Evolutionary conservation across 2,888 invertebrate genomes (phyloP), one percentile per base, ranked within the genome.

Genomic region (Drosophila peninsularis): DNA sequence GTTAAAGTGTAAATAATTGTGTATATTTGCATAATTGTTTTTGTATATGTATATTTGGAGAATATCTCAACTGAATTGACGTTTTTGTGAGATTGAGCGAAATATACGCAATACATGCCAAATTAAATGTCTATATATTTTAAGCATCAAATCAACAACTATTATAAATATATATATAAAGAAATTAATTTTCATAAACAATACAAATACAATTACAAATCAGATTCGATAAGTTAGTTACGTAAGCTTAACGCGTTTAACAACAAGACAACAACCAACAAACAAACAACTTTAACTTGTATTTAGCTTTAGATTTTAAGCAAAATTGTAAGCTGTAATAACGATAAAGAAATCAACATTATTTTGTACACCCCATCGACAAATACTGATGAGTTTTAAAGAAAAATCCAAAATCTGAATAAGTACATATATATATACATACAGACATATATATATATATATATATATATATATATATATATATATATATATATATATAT

Each of bases 51-150:
- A 49, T 52, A 61, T 47, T 47, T 67, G 50, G 55, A 37, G 61
- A 55, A 52, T 21, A 63, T 68, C 71, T 75, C 78, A 71, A 82
- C 78, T 73, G 50, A 85, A 72, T 67, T 68, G 68, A 63, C 47
- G 27, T 61, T 61, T 27, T 10, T 64, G 61, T 78, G 69, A 76
- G 62, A 77, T 71, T 70, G 74, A 78, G 71, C 52, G 44, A 73
- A 71, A 66, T 74, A 81, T 75, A 79, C 88, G 88, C 81, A 88
- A 85, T 88, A 88, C 77, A 85, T 85, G 85, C 85, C 85, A 85
- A 85, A 85, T 85, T 88, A 79, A 81, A 75, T 83, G 80, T 83
- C 78, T 83, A 87, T 56, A 67, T 75, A 47, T 75, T 83, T 71
- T 87, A 83, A 87, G 84, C 71, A 71, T 67, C 34, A 78, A 65